Base-by-base conservation (phyloP, 2,797 vertebrate species). In the Coregonus ussuriensis region DNA sequence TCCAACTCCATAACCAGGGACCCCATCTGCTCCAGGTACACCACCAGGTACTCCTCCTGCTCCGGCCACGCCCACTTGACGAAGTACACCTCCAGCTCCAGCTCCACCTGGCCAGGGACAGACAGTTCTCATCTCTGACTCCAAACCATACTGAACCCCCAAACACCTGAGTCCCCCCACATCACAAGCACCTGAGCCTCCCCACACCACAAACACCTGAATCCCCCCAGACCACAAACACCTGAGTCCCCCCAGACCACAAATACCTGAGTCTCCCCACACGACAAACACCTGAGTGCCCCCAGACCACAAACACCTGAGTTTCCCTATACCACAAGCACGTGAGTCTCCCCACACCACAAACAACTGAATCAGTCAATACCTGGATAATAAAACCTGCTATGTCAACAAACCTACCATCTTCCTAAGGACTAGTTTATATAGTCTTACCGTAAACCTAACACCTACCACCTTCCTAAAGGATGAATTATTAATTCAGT, bases 31-130 rank as follows among this genome's bases (percentile, higher is more conserved):
- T 59, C 54, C 59, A 41, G 71, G 52, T 31, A 74, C 29, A 65
- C 70, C 47, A 21, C 88, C 88, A 71, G 74, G 74, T 3, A 68
- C 18, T 47, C 54, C 75, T 77, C 88, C 70, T 4, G 33, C 82
- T 14, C 90, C 84, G 74, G 82, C 35, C 6, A 69, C 11, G 0
- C 87, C 87, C 62, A 81, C 87, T 78, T 88, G 87, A 86, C 90
- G 86, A 75, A 86, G 78, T n/a, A 79, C 15, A 7, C 84, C 87
- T 74, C 83, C 90, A 79, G 82, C 77, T 76, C 88, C 86, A 81
- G 74, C 75, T 53, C 85, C 88, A 35, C 47, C 47, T 54, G 53
- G 16, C 78, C 4, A 3, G 18, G 74, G 56, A 79, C 71, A 21
- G 4, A 85, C 14, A 53, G 29, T 51, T 14, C 11, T 47, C 0